Evolutionary conservation across 2,888 invertebrate genomes (phyloP), one percentile per base, ranked within the genome.

Genomic region (Morpho helenor): DNA sequence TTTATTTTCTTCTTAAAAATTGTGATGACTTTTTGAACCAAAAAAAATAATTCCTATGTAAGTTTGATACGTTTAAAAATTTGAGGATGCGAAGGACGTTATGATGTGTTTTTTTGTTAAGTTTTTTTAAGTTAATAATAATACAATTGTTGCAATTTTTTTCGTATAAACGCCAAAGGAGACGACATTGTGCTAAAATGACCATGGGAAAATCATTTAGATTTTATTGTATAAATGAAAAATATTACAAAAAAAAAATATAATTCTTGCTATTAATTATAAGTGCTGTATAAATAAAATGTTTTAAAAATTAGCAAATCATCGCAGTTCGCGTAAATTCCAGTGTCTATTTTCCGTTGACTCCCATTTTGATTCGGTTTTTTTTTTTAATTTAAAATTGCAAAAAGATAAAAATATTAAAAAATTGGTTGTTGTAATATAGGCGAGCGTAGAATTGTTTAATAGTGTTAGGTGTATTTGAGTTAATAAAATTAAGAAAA

Each of bases 121-220:
- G 85, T 87, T 85, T 80, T 82, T 79, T 76, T 83, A 82, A 77
- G 71, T 75, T 67, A 63, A 57, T 62, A 60, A 52, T 59, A 64
- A 75, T 68, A 71, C 82, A 82, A 84, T 84, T 87, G 83, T 85
- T 87, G 83, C 85, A 82, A 84, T 82, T 85, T 77, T 79, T 79
- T 83, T 78, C 72, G 67, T 82, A 84, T 81, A 83, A 80, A 82
- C 82, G 88, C 88, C 88, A 89, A 88, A 88, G 88, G 82, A 79
- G 82, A 76, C 69, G 77, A 79, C 70, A 67, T 74, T 74, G 77
- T 80, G 77, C 78, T 79, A 69, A 70, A 72, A 64, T 66, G 65
- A 65, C 65, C 69, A 75, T 70, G 67, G 69, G 64, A 67, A 67
- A 71, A 72, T 64, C 69, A 76, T 73, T 68, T 81, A 82, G 77